Conservation (phyloP, 2,888 invertebrate species). For the Mythimna loreyi region DNA sequence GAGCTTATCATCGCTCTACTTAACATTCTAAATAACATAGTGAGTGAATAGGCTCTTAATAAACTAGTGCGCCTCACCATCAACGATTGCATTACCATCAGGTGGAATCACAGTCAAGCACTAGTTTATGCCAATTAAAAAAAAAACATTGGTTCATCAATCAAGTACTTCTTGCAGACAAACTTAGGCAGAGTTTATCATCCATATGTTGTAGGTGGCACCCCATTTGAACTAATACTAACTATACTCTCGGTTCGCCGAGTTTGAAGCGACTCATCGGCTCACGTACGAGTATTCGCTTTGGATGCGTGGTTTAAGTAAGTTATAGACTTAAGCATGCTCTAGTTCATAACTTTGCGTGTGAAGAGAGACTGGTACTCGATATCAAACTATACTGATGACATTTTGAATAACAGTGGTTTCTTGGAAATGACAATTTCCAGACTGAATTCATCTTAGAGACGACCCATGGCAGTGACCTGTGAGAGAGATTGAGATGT, state of each 20-base stretch:
- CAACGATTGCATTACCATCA: no score
- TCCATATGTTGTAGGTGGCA: background rate
- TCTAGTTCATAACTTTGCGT: slow-evolving; percentile 13
- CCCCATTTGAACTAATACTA: slow-evolving; percentile 27
- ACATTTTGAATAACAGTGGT: background rate
- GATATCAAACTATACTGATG: slow-evolving; percentile 1
- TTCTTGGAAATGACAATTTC: no score
- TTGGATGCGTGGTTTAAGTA: slow-evolving; percentile 23
- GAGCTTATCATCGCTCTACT: background rate
- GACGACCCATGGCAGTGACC: no score
- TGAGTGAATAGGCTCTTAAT: no score
- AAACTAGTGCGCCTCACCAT: no score
- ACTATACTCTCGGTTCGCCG: background rate
- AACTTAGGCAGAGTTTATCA: slow-evolving; percentile 7
- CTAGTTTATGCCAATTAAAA: no score
- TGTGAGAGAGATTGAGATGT: no score
- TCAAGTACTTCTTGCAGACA: background rate
- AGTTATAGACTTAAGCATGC: slow-evolving; percentile 15
- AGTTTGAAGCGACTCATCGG: slow-evolving; percentile 24
- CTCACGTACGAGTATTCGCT: slow-evolving; percentile 19
- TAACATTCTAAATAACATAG: background rate
- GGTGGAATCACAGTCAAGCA: no score
- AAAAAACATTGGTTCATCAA: slow-evolving; percentile 5
- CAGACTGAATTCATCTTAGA: background rate
- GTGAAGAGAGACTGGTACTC: background rate